These are phyloP conservation scores for Cheiracanthium punctorium DNA, from an alignment of 2,888 invertebrate species.

Conservation along the genomic window DNA sequence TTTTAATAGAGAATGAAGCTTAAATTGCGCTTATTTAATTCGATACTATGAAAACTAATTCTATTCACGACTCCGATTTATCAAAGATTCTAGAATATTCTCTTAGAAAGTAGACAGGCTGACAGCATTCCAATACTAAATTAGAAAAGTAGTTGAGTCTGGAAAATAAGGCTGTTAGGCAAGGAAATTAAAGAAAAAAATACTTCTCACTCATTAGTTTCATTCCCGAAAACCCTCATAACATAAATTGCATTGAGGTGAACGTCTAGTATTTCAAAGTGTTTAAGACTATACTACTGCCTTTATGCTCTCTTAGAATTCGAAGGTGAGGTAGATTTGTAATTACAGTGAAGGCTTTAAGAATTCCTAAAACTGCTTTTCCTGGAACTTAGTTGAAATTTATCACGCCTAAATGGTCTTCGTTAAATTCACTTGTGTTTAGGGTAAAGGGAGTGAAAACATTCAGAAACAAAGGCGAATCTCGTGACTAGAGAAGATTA, in stretches of 20 bases:
- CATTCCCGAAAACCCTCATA: too few relatives aligned
- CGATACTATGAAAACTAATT: too few relatives aligned
- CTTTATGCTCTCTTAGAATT: constrained; percentile 43
- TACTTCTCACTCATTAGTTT: too few relatives aligned
- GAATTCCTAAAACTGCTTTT: constrained; percentile 62
- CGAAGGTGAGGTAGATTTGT: constrained; percentile 46
- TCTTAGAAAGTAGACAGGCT: too few relatives aligned
- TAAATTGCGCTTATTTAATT: too few relatives aligned
- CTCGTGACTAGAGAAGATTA: constrained; percentile 65
- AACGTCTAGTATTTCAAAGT: constrained; percentile 6
- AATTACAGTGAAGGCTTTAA: constrained; percentile 51
- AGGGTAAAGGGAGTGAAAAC: constrained; percentile 58
- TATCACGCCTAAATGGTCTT: constrained; percentile 65
- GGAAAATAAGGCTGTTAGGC: too few relatives aligned
- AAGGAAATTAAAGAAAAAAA: too few relatives aligned
- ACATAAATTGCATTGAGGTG: background rate
- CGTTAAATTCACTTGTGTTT: constrained; percentile 65
- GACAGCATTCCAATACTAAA: too few relatives aligned
- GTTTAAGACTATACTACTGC: constrained; percentile 36
- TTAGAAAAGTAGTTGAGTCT: too few relatives aligned
- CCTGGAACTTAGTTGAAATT: constrained; percentile 43
- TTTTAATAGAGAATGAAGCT: too few relatives aligned
- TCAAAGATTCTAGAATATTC: too few relatives aligned
- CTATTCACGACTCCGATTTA: too few relatives aligned
- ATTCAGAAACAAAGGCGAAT: constrained; percentile 56